These are phyloP conservation scores for Papilio machaon DNA, from an alignment of 1,140 invertebrate genomes.

Conservation along the genomic window DNA sequence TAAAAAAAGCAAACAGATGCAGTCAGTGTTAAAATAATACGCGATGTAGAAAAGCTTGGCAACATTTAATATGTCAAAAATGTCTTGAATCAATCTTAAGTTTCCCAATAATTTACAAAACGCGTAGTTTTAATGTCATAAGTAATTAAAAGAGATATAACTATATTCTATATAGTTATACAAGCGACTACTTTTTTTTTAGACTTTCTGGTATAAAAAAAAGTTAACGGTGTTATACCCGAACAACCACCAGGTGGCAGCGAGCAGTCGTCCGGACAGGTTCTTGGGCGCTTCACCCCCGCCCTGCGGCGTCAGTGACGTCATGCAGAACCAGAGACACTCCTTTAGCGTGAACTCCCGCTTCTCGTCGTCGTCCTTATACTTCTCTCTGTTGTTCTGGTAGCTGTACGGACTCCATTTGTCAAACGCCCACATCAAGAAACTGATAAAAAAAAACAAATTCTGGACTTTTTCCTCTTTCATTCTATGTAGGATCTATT, in stretches of 20 bases:
- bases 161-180: no score
- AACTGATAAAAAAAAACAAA: conserved; percentile 80
- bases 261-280: conserved; percentile 94
- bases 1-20: no score
- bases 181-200: no score
- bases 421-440: conserved; percentile 98
- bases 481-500: no score
- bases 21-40: no score
- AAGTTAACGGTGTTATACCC: conserved; percentile 79
- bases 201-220: no score
- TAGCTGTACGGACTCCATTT: conserved; percentile 98
- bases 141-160: no score
- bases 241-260: conserved; percentile 99
- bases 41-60: no score
- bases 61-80: no score
- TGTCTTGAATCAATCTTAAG: no score
- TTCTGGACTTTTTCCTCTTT: not conserved
- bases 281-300: conserved; percentile 98
- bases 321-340: conserved; percentile 99
- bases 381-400: conserved; percentile 96
- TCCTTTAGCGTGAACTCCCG: conserved; percentile 97
- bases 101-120: no score
- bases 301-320: conserved; percentile 97
- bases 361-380: conserved; percentile 96
- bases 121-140: no score